Evolutionary conservation across 92 coral and sea anemone species (phyloP).

Genomic region (Bergia sp.): DNA sequence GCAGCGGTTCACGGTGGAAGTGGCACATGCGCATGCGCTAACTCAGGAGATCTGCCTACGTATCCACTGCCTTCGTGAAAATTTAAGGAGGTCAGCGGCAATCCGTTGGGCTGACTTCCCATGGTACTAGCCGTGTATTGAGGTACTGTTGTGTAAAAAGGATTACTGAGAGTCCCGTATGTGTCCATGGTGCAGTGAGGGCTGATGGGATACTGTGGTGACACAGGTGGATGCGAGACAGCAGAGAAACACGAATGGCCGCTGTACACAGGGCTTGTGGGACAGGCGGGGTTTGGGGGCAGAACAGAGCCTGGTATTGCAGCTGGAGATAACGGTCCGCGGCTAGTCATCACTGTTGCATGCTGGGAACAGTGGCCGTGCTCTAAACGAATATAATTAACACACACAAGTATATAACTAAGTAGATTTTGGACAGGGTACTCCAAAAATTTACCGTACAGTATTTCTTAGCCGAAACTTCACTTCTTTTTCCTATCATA

Average conservation of each 20-base stretch:
- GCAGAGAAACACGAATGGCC: slow-evolving; percentile 70
- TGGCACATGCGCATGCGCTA: slow-evolving; percentile 66
- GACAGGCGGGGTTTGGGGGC: slow-evolving; percentile 55
- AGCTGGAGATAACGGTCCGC: slow-evolving; percentile 3
- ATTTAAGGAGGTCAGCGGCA: slow-evolving; percentile 55
- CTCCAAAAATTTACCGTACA: too few relatives aligned
- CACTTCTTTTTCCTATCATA: too few relatives aligned
- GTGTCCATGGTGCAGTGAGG: slow-evolving; percentile 80
- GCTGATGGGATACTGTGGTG: slow-evolving; percentile 76
- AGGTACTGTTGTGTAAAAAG: slow-evolving; percentile 65
- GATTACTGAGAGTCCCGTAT: slow-evolving; percentile 71
- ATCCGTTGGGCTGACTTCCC: slow-evolving; percentile 60
- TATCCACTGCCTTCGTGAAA: slow-evolving; percentile 59
- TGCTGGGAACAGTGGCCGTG: slow-evolving; percentile 65
- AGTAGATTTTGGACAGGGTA: too few relatives aligned
- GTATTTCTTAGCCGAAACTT: too few relatives aligned
- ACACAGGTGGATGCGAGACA: slow-evolving; percentile 67
- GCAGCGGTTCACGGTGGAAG: slow-evolving; percentile 50
- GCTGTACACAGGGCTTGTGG: slow-evolving; percentile 59
- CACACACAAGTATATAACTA: not conserved
- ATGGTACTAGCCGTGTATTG: slow-evolving; percentile 60
- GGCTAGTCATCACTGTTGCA: slow-evolving; percentile 36
- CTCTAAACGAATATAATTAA: slow-evolving; percentile 25
- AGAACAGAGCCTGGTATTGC: slow-evolving; percentile 49
- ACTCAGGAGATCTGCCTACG: slow-evolving; percentile 27